Percentiles rank a stretch among this genome's conserved stretches.
Conservation (phyloP, 1,140 invertebrate genomes). For the Brachionus manjavacas region DNA sequence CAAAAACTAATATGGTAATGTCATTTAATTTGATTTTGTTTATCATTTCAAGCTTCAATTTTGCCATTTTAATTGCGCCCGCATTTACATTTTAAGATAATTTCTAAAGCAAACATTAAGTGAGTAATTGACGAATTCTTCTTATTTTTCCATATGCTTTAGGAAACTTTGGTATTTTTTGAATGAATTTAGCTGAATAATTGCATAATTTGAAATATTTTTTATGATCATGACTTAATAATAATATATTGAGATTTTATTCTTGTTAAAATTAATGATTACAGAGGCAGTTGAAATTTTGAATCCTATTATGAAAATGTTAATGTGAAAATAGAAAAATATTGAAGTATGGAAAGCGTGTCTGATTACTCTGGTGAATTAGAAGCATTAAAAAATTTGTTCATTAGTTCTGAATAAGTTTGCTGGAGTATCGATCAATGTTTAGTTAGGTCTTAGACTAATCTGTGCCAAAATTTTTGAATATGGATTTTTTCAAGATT, state of each 20-base stretch:
- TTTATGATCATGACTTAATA: constrained; percentile 15
- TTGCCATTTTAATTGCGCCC: not conserved
- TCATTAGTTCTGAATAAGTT: not conserved
- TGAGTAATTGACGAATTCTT: not conserved
- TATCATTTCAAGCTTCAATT: not conserved
- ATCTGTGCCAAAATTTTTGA: too few species aligned
- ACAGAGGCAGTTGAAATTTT: not conserved
- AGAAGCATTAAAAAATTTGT: not conserved
- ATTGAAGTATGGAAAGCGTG: not conserved
- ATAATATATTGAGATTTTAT: constrained; percentile 1
- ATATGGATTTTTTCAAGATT: not conserved
- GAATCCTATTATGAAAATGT: constrained; percentile 6
- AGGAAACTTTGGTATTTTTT: not conserved
- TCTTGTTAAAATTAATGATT: not conserved
- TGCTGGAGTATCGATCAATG: not conserved
- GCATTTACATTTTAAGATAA: not conserved
- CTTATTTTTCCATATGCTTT: not conserved
- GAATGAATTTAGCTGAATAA: not conserved
- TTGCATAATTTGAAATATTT: constrained; percentile 7
- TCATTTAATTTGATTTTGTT: not conserved
- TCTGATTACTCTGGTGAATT: not conserved
- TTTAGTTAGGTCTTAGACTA: not conserved
- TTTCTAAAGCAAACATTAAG: not conserved
- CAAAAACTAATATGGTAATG: not conserved
- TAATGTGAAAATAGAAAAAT: not conserved